Base-by-base conservation (phyloP, 2,113 vertebrate genomes). In the Elaphurus davidianus region DNA sequence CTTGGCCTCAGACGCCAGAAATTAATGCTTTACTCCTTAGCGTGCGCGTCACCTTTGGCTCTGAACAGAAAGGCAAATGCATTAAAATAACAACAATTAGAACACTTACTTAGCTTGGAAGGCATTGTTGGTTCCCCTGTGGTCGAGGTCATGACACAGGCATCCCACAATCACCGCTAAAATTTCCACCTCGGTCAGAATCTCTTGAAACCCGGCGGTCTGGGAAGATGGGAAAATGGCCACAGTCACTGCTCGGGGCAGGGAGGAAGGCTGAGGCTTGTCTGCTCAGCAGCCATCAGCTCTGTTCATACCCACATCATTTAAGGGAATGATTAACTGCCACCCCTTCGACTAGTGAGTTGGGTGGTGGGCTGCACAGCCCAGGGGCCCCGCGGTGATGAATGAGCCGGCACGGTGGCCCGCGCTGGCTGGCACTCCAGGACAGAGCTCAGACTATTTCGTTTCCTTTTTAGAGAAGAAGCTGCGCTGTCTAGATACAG, bases 91-190 rank as follows among this genome's bases (percentile, higher is more conserved):
- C 98, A 98, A 98, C 98, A 99, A 98, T 98, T 96, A 98, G 98
- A 98, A 98, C 96, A 99, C 99, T 99, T 99, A 99, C 99, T 99
- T 99, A 97, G 99, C 99, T 99, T 99, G 99, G 98, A 99, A 99
- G 98, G 99, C 99, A 96, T 99, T 99, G 99, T 99, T 99, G 98
- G 99, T 99, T 99, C 99, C 99, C 98, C 99, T 99, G 99, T 99
- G 99, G 99, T 99, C 99, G 97, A 99, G 99, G 99, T 99, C 99
- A 0, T 99, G 99, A 99, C 99, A 99, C 94, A 99, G 99, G 98
- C 99, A 99, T 96, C 99, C 99, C 96, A 99, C 99, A 97, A 99
- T 99, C 96, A 99, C 99, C 1, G 99, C 99, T 98, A 99, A 99
- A 99, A 99, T 99, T 99, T 99, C 99, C 98, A 99, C 99, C 95